Percentiles rank a stretch among this genome's conserved stretches.
phyloP scores from a whole-genome alignment of 2,797 vertebrate genomes.

The Ctenosaura bakeri region DNA sequence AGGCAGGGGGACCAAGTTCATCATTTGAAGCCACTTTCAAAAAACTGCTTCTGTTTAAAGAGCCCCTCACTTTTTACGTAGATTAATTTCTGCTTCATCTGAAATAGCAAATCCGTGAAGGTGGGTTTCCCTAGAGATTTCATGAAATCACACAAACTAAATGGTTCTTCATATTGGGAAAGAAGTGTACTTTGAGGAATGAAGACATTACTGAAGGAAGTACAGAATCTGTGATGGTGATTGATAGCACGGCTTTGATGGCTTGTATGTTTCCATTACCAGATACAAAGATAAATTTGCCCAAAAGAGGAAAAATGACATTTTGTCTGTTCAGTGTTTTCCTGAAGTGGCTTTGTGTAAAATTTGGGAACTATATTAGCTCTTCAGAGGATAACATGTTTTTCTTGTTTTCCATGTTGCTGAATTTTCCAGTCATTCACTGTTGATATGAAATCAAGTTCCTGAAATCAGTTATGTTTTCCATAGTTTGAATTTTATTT shows the following conservation, averaged over 20 bases:
- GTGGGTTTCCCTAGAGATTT: background rate
- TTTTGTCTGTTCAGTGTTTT: background rate
- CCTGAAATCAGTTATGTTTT: background rate
- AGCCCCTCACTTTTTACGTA: background rate
- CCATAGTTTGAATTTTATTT: background rate
- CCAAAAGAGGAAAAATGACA: background rate
- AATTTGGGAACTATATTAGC: background rate
- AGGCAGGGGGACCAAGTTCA: too few relatives aligned
- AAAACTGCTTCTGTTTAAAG: background rate
- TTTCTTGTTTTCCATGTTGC: background rate
- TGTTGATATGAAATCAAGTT: background rate
- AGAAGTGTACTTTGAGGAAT: background rate
- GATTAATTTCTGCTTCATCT: background rate
- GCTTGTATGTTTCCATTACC: background rate
- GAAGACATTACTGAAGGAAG: background rate
- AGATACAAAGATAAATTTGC: background rate
- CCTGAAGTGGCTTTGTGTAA: background rate
- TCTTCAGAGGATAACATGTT: background rate
- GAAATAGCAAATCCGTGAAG: background rate
- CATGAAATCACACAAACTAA: background rate
- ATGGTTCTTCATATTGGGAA: background rate
- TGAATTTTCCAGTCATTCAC: background rate
- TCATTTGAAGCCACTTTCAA: background rate
- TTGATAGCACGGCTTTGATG: background rate
- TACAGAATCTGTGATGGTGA: background rate